Evolutionary conservation across 2,797 vertebrate species (phyloP), one percentile per base, ranked within the genome.

Genomic region (Benthosema pterotum): DNA sequence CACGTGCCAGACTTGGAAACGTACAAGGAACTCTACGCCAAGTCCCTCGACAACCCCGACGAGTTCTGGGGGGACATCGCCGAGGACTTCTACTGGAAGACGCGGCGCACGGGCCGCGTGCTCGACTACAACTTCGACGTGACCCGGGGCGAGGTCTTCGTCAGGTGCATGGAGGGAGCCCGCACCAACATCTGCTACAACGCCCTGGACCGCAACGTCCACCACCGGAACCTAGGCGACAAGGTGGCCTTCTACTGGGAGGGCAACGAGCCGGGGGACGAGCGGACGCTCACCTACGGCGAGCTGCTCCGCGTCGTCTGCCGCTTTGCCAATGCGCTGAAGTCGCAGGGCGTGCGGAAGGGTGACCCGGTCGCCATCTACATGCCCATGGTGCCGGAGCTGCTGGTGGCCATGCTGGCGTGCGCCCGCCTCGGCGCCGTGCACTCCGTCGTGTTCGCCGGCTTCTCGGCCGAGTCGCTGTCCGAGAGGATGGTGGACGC

Each of bases 101-200:
- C 85, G 7, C 93, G 89, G 65, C 93, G 93, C 60, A 58, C 88
- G 1, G 96, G 95, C 16, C 91, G 82, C 16, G 95, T 98, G 57
- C 88, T 98, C 69, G 90, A 93, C 67, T 97, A 97, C 87, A 99
- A 99, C 85, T 98, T 99, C 0, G 96, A 99, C n/a, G 92, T 96
- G 77, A 97, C 95, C 0, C 98, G 96, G 85, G 97, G 97, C 16
- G 93, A 94, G 71, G 94, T 99, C 81, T 98, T 93, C 65, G 69
- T 95, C 15, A 97, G 97, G 67, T 99, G 91, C 78, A 98, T 99
- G 97, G 96, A 97, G 67, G 97, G 97, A 60, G 97, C 96, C 9
- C 93, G 94, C 59, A 99, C 97, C 71, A 99, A 99, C 85, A 94
- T 98, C 87, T 96, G 96, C 92, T 99, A 98, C 92, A 99, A 99